phyloP scores from a whole-genome alignment of 2,888 invertebrate species.

The Andrena camellia region DNA sequence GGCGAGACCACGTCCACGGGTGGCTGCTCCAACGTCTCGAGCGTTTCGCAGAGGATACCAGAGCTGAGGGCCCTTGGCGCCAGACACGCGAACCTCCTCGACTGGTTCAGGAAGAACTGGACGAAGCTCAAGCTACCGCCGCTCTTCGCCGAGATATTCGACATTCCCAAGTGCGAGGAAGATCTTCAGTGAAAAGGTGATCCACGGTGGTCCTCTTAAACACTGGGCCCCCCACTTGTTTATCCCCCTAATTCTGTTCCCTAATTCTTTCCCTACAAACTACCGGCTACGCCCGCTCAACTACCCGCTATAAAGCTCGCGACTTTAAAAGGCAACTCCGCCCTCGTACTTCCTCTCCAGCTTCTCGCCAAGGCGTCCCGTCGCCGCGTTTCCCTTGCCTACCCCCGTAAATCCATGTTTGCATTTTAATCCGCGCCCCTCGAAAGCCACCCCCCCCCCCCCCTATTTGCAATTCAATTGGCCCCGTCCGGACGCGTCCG shows the following conservation, averaged over 20 bases:
- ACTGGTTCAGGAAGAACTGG: slow-evolving; percentile 97
- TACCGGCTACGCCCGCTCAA: too few relatives aligned
- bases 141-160: slow-evolving; percentile 98
- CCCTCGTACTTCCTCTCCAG: slow-evolving; percentile 10
- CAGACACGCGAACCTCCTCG: slow-evolving; percentile 93
- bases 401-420: slow-evolving; percentile 21
- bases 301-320: too few relatives aligned
- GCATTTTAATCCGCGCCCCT: slow-evolving; percentile 21
- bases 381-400: neutral
- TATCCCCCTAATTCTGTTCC: too few relatives aligned
- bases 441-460: too few relatives aligned
- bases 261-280: too few relatives aligned
- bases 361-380: neutral
- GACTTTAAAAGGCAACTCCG: neutral
- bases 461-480: slow-evolving; percentile 32
- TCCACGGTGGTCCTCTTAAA: neutral
- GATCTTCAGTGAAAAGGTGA: slow-evolving; percentile 86
- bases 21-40: slow-evolving; percentile 82
- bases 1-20: slow-evolving; percentile 77
- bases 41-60: slow-evolving; percentile 88
- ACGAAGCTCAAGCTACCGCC: slow-evolving; percentile 94
- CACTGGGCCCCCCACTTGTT: too few relatives aligned
- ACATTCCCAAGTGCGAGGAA: slow-evolving; percentile 95
- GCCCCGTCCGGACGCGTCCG: neutral
- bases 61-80: slow-evolving; percentile 93